Conservation (phyloP, 2,797 vertebrate genomes). For the Cheirogaleus major region DNA sequence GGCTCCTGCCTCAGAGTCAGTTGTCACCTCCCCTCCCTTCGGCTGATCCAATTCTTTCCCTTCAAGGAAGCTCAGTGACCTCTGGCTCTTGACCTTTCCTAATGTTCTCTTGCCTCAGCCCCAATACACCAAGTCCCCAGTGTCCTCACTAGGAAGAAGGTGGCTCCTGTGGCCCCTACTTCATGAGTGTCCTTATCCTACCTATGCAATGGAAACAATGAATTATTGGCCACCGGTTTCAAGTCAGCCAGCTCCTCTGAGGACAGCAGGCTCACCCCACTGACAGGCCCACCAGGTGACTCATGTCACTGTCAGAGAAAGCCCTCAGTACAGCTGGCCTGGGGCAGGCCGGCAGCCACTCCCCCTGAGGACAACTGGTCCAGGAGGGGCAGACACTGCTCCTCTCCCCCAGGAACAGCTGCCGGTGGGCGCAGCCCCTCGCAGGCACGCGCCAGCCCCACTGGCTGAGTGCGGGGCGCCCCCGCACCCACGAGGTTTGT, state of each 20-base stretch:
- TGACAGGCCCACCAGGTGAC: constrained; percentile 58
- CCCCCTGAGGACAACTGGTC: constrained; percentile 63
- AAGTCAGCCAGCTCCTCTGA: constrained; percentile 37
- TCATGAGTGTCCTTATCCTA: constrained; percentile 27
- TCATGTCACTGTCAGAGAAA: constrained; percentile 60
- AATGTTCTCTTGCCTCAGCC: background rate
- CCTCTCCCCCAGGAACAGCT: constrained; percentile 47
- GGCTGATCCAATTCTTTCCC: constrained; percentile 28
- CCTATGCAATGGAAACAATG: constrained; percentile 66
- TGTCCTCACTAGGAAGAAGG: background rate
- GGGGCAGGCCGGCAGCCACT: constrained; percentile 61
- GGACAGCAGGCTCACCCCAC: constrained; percentile 36
- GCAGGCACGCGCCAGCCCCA: constrained; percentile 16
- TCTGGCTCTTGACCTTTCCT: background rate
- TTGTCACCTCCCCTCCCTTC: background rate
- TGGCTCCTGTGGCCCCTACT: constrained; percentile 31
- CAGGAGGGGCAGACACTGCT: background rate
- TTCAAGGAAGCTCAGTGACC: constrained; percentile 32
- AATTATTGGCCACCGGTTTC: constrained; percentile 52
- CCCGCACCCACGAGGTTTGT: constrained; percentile 29
- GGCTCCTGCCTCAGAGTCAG: background rate
- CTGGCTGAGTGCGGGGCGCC: background rate
- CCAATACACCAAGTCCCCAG: background rate
- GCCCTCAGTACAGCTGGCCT: constrained; percentile 70
- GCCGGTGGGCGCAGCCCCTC: background rate